Conservation (phyloP, 1,140 invertebrate species). For the Cotesia glomerata region DNA sequence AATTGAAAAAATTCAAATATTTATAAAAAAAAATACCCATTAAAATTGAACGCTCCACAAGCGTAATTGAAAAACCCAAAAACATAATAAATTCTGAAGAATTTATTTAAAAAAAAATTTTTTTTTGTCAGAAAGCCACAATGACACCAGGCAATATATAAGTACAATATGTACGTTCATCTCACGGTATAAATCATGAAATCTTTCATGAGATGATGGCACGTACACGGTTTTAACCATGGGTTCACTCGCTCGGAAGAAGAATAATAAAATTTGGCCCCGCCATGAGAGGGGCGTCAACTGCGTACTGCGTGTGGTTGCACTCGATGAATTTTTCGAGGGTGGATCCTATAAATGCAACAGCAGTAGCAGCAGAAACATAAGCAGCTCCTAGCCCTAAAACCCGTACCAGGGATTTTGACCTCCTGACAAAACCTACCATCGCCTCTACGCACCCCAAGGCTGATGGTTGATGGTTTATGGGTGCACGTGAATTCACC, state of each 20-base stretch:
- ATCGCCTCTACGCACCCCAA: slow-evolving; percentile 5
- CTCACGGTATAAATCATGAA: slow-evolving; percentile 6
- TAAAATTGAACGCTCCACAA: no score
- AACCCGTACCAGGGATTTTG: neutral
- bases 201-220: slow-evolving; percentile 7
- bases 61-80: no score
- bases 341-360: slow-evolving; percentile 16
- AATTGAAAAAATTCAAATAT: no score
- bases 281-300: slow-evolving; percentile 45
- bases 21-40: no score
- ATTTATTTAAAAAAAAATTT: no score
- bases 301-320: slow-evolving; percentile 38
- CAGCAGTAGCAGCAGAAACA: neutral
- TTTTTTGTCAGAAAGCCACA: no score
- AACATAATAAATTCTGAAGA: no score
- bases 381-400: neutral
- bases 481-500: neutral
- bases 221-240: slow-evolving; percentile 19
- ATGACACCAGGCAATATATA: no score
- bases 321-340: slow-evolving; percentile 25
- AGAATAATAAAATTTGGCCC: slow-evolving; percentile 46
- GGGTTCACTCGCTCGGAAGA: slow-evolving; percentile 40
- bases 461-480: neutral
- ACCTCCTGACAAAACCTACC: slow-evolving; percentile 4
- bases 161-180: no score